phyloP scores from a whole-genome alignment of 2,888 invertebrate species.

The Erynnis tages region DNA sequence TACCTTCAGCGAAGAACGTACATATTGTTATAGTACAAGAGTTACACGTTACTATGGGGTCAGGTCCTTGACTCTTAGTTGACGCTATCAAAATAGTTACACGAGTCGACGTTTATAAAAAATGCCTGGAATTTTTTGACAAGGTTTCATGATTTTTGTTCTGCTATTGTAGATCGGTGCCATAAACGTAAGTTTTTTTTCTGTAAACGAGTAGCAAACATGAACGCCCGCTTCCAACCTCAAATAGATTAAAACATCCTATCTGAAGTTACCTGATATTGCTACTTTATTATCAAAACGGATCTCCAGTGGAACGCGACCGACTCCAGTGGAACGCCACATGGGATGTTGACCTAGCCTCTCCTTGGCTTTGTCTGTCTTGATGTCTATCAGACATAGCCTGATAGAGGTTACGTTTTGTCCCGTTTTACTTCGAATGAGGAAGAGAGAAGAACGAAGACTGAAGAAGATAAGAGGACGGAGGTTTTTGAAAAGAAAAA shows the following conservation, averaged over 20 bases:
- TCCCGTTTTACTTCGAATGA: conserved; percentile 43
- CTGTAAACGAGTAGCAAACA: too few relatives aligned
- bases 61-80: neutral
- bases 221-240: too few relatives aligned
- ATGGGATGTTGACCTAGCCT: conserved; percentile 77
- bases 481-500: conserved; percentile 27
- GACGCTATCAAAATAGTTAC: neutral
- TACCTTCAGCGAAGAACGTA: too few relatives aligned
- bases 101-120: neutral
- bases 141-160: too few relatives aligned
- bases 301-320: too few relatives aligned
- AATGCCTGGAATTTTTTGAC: neutral
- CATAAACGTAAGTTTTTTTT: too few relatives aligned
- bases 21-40: too few relatives aligned
- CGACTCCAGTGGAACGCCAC: neutral
- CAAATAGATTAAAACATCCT: too few relatives aligned
- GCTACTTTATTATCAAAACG: too few relatives aligned
- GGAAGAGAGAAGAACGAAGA: conserved; percentile 8
- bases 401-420: conserved; percentile 82
- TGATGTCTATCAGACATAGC: conserved; percentile 76
- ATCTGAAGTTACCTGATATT: too few relatives aligned
- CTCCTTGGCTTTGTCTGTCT: conserved; percentile 83
- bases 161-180: too few relatives aligned
- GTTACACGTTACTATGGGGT: neutral
- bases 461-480: conserved; percentile 7